phyloP scores from a whole-genome alignment of 2,888 invertebrate genomes.

The Ormyrus nitidulus region DNA sequence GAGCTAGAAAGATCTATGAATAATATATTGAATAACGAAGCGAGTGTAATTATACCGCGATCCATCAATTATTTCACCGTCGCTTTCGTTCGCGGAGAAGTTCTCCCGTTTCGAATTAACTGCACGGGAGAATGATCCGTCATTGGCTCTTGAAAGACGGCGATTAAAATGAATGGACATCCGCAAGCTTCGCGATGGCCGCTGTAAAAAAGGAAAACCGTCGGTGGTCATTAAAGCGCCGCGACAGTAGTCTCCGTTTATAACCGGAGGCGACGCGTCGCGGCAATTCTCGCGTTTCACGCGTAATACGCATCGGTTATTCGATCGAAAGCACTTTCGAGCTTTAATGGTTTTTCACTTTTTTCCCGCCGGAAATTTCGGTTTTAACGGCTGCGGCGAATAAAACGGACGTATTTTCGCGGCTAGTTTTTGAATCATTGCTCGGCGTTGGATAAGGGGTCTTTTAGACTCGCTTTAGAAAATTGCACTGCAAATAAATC shows the following conservation, averaged over 20 bases:
- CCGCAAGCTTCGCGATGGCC: not conserved
- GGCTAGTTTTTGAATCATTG: too few species aligned
- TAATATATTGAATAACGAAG: too few species aligned
- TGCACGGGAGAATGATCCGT: conserved; percentile 13
- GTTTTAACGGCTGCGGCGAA: not conserved
- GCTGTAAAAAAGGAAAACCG: not conserved
- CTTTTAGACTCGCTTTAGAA: too few species aligned
- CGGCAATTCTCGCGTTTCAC: conserved; percentile 52
- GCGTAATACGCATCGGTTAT: not conserved
- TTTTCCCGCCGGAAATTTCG: not conserved
- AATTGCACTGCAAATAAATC: too few species aligned
- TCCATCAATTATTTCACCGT: too few species aligned
- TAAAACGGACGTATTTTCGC: too few species aligned
- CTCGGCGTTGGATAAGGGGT: too few species aligned
- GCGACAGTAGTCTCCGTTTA: conserved; percentile 1
- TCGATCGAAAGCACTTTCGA: not conserved
- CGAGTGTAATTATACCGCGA: too few species aligned
- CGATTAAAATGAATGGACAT: conserved; percentile 39
- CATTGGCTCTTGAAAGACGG: not conserved
- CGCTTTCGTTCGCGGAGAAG: too few species aligned
- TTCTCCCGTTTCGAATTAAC: not conserved
- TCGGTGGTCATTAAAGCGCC: not conserved
- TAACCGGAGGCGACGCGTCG: conserved; percentile 22
- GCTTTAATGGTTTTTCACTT: conserved; percentile 11
- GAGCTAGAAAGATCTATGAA: too few species aligned